Base-by-base conservation (phyloP, 2,888 invertebrate genomes). In the Atethmia centrago region DNA sequence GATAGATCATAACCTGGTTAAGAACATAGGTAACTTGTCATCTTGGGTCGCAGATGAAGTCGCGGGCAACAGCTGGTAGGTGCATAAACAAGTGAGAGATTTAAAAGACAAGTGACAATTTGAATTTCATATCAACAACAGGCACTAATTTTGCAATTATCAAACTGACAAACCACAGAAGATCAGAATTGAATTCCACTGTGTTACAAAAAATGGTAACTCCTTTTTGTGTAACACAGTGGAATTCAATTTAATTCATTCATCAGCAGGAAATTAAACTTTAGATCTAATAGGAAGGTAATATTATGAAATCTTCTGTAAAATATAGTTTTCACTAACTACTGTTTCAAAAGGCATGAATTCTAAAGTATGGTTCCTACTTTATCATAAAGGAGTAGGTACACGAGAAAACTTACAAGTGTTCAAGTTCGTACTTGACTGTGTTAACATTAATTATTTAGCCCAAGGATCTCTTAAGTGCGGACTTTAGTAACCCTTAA, bases 401-500 rank as follows among this genome's bases (percentile, higher is more conserved):
- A 77, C n/a, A n/a, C 40, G 21, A 66, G 70, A 9, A 55, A 73
- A 53, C 25, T 53, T 53, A 31, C 36, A 69, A 77, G 53, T 51
- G 55, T 31, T 47, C 40, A 77, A 77, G 71, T 81, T 69, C 25
- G 25, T 58, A 63, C 25, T 28, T 53, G 61, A 62, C 61, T 25
- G 40, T 42, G 45, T 45, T 78, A 53, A 42, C 58, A 53, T 55
- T 36, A 66, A 66, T 65, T 64, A 71, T 59, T 47, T 31, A 58
- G 31, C 70, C 40, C 36, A 28, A 56, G 65, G 49, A 25, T 25
- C 77, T 31, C 51, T 47, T 56, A 69, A 51, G 40, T 45, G 19
- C 1, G 9, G 28, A 61, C 36, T 49, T 70, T 40, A 63, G 56
- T 25, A 28, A 25, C 2, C 55, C 53, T 49, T 61, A 45, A 66